Base-by-base conservation (phyloP, 2,113 vertebrate species). In the Cynocephalus volans region DNA sequence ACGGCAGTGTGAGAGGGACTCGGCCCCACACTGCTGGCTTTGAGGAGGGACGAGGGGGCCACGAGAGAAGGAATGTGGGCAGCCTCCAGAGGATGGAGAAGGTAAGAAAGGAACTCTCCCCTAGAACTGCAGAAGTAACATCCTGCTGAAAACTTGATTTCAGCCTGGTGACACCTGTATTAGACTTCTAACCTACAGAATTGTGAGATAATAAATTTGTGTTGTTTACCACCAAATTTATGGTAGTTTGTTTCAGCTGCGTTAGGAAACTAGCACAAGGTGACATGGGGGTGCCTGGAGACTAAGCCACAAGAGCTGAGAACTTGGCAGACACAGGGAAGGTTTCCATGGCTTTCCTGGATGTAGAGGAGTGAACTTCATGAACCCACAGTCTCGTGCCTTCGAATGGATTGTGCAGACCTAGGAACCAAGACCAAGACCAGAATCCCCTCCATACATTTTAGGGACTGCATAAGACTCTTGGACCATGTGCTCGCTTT, bases 11-110 rank as follows among this genome's bases (percentile, higher is more conserved):
- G 67, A 41, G 60, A 88, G n/a, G 67, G 56, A 14, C 28, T 15
- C 2, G 6, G 26, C 54, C 50, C 77, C 6, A 5, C 7, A 5
- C 3, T 5, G 31, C 18, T 62, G 88, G 26, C 26, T 85, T 48
- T 41, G 54, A 76, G 24, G 52, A 5, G 15, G 21, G 56, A 18
- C 5, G 58, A 48, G 8, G 72, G 31, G 67, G 9, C 48, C 26
- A 3, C 0, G 28, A 54, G 77, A 9, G n/a, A 33, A 41, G 77
- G 36, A 31, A 15, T 2, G 21, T 0, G n/a, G 41, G 56, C 1
- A 10, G 52, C 12, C 11, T 75, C 52, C 56, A 60, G 75, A 65
- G 28, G 85, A 19, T 0, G 12, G 50, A 31, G 23, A 23, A 10
- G 10, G 10, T 33, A 52, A 62, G 72, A 9, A 21, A 48, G 9